Conservation (phyloP, 2,113 vertebrate species). For the Danio rerio region DNA sequence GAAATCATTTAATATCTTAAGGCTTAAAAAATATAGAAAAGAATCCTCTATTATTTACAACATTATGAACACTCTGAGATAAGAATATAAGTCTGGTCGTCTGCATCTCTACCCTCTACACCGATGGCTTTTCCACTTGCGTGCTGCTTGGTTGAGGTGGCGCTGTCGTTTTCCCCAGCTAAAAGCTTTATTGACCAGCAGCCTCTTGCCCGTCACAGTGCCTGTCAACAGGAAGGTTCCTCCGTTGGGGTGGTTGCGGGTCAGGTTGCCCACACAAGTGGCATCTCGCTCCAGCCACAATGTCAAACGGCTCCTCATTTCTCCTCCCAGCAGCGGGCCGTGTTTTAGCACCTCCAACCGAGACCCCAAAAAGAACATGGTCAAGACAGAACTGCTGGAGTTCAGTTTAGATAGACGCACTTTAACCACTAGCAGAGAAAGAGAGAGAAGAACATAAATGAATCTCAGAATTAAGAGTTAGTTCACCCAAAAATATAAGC, state of each 20-base stretch:
- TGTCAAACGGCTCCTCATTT: constrained; percentile 75
- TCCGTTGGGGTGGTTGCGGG: constrained; percentile 69
- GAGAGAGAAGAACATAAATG: constrained; percentile 23
- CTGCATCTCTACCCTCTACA: constrained; percentile 69
- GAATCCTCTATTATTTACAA: constrained; percentile 34
- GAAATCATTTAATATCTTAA: constrained; percentile 30
- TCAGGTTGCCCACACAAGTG: constrained; percentile 83
- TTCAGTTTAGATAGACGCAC: constrained; percentile 78
- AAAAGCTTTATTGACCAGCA: constrained; percentile 82
- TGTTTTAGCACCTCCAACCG: constrained; percentile 82
- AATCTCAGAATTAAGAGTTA: no score
- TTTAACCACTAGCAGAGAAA: constrained; percentile 77
- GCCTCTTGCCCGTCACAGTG: constrained; percentile 75
- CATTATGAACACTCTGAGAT: background rate
- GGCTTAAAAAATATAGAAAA: constrained; percentile 26
- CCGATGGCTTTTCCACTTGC: constrained; percentile 81
- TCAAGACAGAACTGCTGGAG: constrained; percentile 69
- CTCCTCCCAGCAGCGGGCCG: constrained; percentile 74
- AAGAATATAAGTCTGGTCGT: background rate
- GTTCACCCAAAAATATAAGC: no score
- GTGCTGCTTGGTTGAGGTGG: constrained; percentile 76
- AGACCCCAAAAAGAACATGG: constrained; percentile 77
- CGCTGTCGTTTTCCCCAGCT: constrained; percentile 80
- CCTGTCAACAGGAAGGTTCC: constrained; percentile 80
- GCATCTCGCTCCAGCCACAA: constrained; percentile 84